A percentile compares a stretch with the other conserved stretches of the same genome.
Conservation (phyloP, 2,113 vertebrate species). For the Sarotherodon lohbergeri region DNA sequence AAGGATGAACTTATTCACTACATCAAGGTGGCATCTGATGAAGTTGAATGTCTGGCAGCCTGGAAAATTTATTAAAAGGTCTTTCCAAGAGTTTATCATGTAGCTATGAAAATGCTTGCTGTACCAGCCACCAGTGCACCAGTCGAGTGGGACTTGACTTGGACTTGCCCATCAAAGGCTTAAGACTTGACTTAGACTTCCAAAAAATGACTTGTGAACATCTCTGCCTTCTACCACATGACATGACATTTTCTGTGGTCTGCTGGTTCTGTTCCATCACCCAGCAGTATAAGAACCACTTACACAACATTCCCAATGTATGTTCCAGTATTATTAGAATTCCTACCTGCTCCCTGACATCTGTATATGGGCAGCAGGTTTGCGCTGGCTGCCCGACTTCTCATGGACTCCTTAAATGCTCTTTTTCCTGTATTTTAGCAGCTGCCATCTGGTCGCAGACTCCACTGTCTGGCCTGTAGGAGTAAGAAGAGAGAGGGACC, state of each 20-base stretch:
- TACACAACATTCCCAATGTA: background rate
- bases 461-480: background rate
- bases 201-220: background rate
- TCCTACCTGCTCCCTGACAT: background rate
- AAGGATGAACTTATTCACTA: background rate
- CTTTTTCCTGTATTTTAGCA: background rate
- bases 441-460: background rate
- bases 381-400: background rate
- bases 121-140: background rate
- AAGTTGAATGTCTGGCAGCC: background rate
- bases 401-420: background rate
- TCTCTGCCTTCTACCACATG: background rate
- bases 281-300: background rate
- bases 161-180: too few species aligned
- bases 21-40: background rate
- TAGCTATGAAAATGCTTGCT: background rate
- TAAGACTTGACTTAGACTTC: background rate
- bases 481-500: background rate
- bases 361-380: background rate
- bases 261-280: background rate
- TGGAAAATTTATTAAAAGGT: background rate
- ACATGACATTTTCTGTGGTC: background rate
- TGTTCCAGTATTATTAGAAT: background rate
- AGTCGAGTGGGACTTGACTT: background rate
- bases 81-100: background rate